Base-by-base conservation (phyloP, 2,888 invertebrate species). In the Brachyptera putata region DNA sequence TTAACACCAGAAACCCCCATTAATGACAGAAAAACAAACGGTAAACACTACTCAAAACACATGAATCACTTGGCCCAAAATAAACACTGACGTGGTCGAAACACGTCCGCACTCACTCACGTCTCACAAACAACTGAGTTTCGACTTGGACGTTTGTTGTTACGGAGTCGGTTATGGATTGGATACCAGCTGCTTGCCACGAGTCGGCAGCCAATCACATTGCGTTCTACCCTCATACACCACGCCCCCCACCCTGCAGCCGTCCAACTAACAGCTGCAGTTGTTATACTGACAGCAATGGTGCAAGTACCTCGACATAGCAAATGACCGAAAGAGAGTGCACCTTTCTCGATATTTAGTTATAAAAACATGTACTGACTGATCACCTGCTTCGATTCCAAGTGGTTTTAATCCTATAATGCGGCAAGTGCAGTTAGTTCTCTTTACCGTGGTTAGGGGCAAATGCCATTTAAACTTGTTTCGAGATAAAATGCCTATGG, bases 1-100 rank as follows among this genome's bases (percentile, higher is more conserved):
- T 74, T 73, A 70, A 73, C 73, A 67, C 72, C 73, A 67, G 73
- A 73, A 68, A 74, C 74, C 70, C 75, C 74, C 74, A 74, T 74
- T 67, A 71, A 72, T 70, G 61, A 62, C 30, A 1, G 16, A 50
- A 26, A n/a, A n/a, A n/a, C 50, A 14, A 11, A 7, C 30, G 30
- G 11, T 30, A 30, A 5, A 7, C 30, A 30, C 30, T 11, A 30
- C 30, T 30, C 30, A 37, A n/a, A 37, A 37, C 13, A 37, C 37
- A 37, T 5, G 3, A 37, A 5, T 13, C 7, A 34, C 11, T 9
- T 34, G 11, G 11, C 11, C 34, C 34, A 11, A 37, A 37, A n/a
- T n/a, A n/a, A n/a, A n/a, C n/a, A 34, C 18, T 34, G 34, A 34
- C 34, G 36, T 13, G 53, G 3, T 3, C n/a, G 14, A 26, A 49